Conservation (phyloP, 2,113 vertebrate species). For the Mesembrinibis cayennensis region DNA sequence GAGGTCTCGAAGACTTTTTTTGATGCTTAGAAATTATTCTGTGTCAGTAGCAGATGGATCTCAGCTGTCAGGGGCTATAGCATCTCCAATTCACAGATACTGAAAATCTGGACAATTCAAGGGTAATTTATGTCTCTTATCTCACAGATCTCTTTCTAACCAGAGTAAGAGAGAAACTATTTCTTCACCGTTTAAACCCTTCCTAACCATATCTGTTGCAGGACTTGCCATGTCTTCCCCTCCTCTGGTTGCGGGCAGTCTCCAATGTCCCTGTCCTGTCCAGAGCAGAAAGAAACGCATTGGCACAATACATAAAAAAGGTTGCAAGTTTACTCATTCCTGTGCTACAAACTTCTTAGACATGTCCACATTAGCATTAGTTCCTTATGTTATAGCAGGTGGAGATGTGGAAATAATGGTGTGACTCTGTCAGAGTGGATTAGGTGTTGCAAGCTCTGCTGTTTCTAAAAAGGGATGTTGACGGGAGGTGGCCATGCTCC, state of each 20-base stretch:
- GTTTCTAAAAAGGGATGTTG: background rate
- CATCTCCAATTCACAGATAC: background rate
- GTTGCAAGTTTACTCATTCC: background rate
- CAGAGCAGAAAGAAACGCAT: background rate
- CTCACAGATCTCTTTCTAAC: background rate
- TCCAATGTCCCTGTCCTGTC: background rate
- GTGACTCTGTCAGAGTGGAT: background rate
- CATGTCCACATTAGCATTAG: background rate
- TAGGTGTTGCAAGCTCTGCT: background rate
- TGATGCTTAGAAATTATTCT: background rate
- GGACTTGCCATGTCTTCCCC: background rate
- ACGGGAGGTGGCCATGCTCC: background rate
- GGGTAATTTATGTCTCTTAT: background rate
- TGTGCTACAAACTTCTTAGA: background rate
- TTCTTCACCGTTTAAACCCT: background rate
- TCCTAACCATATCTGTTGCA: background rate
- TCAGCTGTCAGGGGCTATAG: background rate
- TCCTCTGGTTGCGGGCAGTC: accelerated
- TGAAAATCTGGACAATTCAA: background rate
- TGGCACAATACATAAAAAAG: background rate
- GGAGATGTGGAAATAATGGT: background rate
- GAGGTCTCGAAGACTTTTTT: background rate
- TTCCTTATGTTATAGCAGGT: background rate
- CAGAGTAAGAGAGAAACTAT: background rate
- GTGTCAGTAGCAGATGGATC: background rate